Evolutionary conservation across 1,140 invertebrate species (phyloP), one percentile per base, ranked within the genome.

Genomic region (Idris sp.): DNA sequence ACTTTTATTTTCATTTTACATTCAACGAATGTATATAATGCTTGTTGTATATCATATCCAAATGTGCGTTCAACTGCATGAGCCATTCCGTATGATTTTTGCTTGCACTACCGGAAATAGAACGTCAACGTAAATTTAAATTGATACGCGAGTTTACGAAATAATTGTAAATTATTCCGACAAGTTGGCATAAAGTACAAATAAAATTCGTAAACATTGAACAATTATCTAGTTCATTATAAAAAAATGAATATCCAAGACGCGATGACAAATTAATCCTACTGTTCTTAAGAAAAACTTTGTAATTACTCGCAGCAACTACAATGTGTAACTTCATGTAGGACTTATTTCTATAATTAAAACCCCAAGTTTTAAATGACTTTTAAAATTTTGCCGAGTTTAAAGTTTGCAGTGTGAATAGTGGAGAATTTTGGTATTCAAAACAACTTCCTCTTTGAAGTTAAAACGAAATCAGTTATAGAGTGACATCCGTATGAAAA

Each of bases 401-500:
- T 59, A 38, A 59, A 69, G 54, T 53, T 59, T n/a, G 35, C 53
- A 14, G 53, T 59, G 44, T 59, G 64, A 58, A 68, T 68, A 22
- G 28, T 38, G 33, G 28, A 51, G 44, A 68, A 58, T 68, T 68
- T 68, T 16, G 53, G 43, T 58, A 68, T 68, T 68, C 53, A 49
- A 68, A 68, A 68, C 64, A 58, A 58, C 64, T 68, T 68, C 64
- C 64, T 68, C 28, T 68, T 41, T 41, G 26, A 28, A 68, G 64
- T 68, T 68, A 49, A 68, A 68, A 43, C 51, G 15, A 59, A 49
- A 68, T 58, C 53, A 68, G 53, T 68, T 68, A 68, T 68, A 44
- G 53, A 58, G 40, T 58, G 49, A 67, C 62, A 56, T 67, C 51
- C 51, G 40, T 9, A 33, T 38, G 48, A 65, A 56, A 65, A 26